These are phyloP conservation scores for Parnassius orleans DNA, from an alignment of 2,888 invertebrate species.

Conservation along the genomic window DNA sequence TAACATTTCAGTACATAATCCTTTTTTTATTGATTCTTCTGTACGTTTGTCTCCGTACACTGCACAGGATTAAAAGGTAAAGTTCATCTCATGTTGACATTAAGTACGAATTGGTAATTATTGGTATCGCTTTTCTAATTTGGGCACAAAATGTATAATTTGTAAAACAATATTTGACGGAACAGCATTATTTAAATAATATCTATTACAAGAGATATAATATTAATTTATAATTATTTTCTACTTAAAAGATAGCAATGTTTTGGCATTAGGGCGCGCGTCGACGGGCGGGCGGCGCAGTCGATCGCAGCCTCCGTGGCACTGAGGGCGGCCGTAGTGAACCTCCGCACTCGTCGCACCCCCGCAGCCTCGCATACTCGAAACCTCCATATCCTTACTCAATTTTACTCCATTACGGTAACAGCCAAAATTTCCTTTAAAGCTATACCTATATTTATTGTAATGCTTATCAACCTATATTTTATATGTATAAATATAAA, in stretches of 20 bases:
- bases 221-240: slow-evolving; percentile 27
- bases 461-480: no score
- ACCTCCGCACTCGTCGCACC: slow-evolving; percentile 35
- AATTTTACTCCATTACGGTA: slow-evolving; percentile 60
- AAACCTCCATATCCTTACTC: slow-evolving; percentile 64
- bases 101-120: slow-evolving; percentile 39
- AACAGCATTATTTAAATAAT: not conserved
- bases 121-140: slow-evolving; percentile 8
- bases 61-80: slow-evolving; percentile 43
- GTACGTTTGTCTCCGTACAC: slow-evolving; percentile 9
- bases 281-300: slow-evolving; percentile 64
- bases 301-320: slow-evolving; percentile 77
- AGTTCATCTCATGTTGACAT: slow-evolving; percentile 44
- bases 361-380: slow-evolving; percentile 49
- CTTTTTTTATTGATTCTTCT: slow-evolving; percentile 18
- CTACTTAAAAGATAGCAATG: slow-evolving; percentile 45
- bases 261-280: slow-evolving; percentile 51
- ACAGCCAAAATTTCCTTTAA: not conserved
- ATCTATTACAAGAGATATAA: not conserved
- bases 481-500: no score
- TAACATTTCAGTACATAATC: slow-evolving; percentile 3
- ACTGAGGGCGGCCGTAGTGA: slow-evolving; percentile 57
- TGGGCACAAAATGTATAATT: not conserved
- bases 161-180: not conserved
- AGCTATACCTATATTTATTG: no score